Evolutionary conservation across 2,888 invertebrate genomes (phyloP), one percentile per base, ranked within the genome.

Genomic region (Abrostola triplasia): DNA sequence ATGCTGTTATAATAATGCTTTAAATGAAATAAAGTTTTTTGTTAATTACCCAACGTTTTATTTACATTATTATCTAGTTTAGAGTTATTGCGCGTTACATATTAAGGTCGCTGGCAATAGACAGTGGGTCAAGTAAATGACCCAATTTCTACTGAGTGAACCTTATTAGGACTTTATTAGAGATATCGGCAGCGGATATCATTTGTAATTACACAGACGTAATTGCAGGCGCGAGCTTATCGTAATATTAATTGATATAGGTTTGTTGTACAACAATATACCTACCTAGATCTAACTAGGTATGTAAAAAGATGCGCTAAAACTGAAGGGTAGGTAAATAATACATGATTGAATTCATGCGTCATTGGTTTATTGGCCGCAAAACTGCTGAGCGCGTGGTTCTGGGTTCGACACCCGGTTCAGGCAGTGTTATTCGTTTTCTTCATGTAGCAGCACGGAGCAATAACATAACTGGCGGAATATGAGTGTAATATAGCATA

Each of bases 1-100:
- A 81, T 75, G 86, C 86, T 90, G 89, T 87, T 90, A 88, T 85
- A 78, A 85, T 85, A 81, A 88, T 86, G 89, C 90, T 90, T 87
- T 88, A 78, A 84, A 87, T 74, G 78, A 85, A 89, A 83, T 89
- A 89, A 90, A 90, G 83, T 85, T 89, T 71, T 90, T 91, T 90
- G 89, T 90, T 90, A 86, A 83, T 81, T 76, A 83, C 8, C 36
- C 60, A 36, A 77, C 37, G 77, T 84, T 85, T 85, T 75, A 79
- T 83, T 85, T 81, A 36, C 36, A 24, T n/a, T 48, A 41, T 41
- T 41, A 36, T 38, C 9, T 42, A 11, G 36, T 54, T 10, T 40
- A 9, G 53, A 47, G 44, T 48, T 65, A 74, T 42, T 71, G 70
- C 70, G 70, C 57, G 12, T 59, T 64, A 50, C 36, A 53, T 24